A percentile compares a stretch with the other conserved stretches of the same genome.
Evolutionary conservation across 1,140 invertebrate genomes (phyloP).

Genomic region (Dreissena rostriformis): DNA sequence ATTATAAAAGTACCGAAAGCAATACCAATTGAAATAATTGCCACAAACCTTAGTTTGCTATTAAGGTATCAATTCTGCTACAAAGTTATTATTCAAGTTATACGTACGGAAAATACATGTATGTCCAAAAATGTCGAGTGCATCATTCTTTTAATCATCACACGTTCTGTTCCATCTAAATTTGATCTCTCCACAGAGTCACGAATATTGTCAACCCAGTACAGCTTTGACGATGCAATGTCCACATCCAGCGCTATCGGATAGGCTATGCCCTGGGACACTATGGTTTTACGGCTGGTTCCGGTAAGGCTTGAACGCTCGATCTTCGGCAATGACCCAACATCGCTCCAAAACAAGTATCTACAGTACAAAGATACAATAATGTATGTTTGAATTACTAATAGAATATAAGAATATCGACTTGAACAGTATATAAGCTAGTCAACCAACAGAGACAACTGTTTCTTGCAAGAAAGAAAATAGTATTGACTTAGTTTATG

Average conservation of each 20-base stretch:
- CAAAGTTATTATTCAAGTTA: no score
- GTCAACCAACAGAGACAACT: no score
- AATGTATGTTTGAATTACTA: no score
- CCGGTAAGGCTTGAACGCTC: slow-evolving; percentile 18
- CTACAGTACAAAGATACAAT: slow-evolving; percentile 1
- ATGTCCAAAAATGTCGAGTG: slow-evolving; percentile 22
- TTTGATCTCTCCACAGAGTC: slow-evolving; percentile 17
- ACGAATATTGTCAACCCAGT: slow-evolving; percentile 1
- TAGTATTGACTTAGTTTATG: no score
- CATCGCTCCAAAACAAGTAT: slow-evolving; percentile 35
- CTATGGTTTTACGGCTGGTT: slow-evolving; percentile 1
- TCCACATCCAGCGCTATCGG: slow-evolving; percentile 6
- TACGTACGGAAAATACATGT: slow-evolving; percentile 13
- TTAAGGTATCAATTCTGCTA: no score
- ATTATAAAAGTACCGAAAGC: no score
- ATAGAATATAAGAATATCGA: no score
- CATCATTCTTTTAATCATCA: background rate
- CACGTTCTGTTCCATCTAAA: slow-evolving; percentile 19
- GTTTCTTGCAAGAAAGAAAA: no score
- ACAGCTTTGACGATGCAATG: background rate
- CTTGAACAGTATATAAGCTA: no score
- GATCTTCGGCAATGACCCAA: slow-evolving; percentile 18
- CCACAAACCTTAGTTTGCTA: no score
- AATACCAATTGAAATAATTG: no score
- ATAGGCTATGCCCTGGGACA: background rate